Evolutionary conservation across 1,140 invertebrate genomes (phyloP).

Genomic region (Elysia chlorotica): DNA sequence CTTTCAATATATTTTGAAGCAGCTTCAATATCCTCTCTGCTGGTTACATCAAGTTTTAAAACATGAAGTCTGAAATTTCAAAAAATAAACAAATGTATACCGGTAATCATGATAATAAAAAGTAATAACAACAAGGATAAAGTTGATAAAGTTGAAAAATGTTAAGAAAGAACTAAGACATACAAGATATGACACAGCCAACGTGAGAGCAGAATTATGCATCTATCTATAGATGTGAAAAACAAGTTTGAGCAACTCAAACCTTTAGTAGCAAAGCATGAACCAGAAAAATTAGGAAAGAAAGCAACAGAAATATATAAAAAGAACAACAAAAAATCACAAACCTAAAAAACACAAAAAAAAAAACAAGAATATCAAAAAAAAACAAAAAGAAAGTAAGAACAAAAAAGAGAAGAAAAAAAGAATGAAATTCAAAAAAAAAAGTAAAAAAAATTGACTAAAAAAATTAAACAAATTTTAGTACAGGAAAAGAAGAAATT

Average conservation of each 20-base stretch:
- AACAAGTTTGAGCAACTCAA: neutral
- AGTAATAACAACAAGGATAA: neutral
- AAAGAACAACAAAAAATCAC: neutral
- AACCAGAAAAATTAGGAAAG: too few species aligned
- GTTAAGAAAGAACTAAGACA: neutral
- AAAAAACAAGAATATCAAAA: neutral
- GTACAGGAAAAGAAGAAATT: neutral
- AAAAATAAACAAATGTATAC: too few species aligned
- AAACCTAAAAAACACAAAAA: neutral
- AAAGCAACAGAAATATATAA: too few species aligned
- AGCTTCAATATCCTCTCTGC: slow-evolving; percentile 52
- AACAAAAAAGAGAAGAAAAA: neutral
- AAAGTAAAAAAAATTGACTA: too few species aligned
- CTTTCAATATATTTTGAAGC: slow-evolving; percentile 43
- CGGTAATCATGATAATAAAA: too few species aligned
- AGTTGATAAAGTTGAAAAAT: neutral
- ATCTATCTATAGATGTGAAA: neutral
- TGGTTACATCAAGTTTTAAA: slow-evolving; percentile 64
- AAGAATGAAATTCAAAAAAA: too few species aligned
- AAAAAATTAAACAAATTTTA: too few species aligned
- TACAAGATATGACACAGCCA: neutral
- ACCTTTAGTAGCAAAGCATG: too few species aligned
- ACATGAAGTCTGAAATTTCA: slow-evolving; percentile 7
- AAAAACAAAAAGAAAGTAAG: neutral
- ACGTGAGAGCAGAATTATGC: neutral